phyloP scores from a whole-genome alignment of 2,797 vertebrate species.

The Catostomus latipinnis region DNA sequence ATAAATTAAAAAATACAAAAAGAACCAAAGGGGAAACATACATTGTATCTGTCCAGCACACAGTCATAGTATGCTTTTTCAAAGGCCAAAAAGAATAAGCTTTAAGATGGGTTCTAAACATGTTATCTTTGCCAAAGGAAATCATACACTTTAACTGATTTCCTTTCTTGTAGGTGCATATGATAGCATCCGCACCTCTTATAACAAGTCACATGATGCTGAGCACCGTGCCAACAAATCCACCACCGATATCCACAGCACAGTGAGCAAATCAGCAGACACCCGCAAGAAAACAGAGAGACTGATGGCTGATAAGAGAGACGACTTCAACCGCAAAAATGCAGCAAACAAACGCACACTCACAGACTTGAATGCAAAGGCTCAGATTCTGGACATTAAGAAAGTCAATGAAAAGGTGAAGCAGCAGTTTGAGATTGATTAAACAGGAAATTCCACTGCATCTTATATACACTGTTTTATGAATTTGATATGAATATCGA shows the following conservation, averaged over 20 bases:
- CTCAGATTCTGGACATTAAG: conserved; percentile 81
- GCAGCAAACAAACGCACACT: conserved; percentile 86
- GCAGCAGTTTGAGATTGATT: background rate
- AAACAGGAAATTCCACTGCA: background rate
- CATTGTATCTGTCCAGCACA: no score
- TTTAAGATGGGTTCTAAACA: no score
- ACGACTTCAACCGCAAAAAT: conserved; percentile 88
- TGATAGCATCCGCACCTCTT: conserved; percentile 89
- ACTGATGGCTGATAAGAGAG: conserved; percentile 80
- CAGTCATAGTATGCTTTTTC: no score
- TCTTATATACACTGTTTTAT: background rate
- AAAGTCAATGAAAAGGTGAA: conserved; percentile 91
- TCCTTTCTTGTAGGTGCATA: conserved; percentile 84
- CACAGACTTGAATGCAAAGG: conserved; percentile 76
- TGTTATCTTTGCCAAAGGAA: no score
- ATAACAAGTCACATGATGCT: conserved; percentile 83
- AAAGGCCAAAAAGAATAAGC: no score
- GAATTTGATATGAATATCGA: no score
- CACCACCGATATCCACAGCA: conserved; percentile 79
- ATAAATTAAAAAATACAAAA: no score
- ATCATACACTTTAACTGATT: no score
- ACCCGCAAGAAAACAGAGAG: conserved; percentile 82
- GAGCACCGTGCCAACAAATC: conserved; percentile 84
- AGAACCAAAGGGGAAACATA: no score
- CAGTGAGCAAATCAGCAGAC: conserved; percentile 82